phyloP scores from a whole-genome alignment of 1,140 invertebrate species.

The Macrobrachium nipponense region DNA sequence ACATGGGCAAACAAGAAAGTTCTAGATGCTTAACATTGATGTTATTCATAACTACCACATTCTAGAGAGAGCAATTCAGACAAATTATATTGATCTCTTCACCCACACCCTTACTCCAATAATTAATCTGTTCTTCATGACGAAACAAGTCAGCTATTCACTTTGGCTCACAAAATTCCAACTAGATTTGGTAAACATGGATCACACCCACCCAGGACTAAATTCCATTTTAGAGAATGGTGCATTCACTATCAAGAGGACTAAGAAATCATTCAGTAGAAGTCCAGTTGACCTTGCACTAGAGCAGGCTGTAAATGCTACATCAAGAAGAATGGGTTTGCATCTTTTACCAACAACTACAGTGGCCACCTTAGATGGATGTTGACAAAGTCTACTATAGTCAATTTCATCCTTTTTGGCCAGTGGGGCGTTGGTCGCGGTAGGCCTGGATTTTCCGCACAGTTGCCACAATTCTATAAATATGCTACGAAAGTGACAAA shows the following conservation, averaged over 20 bases:
- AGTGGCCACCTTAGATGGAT: constrained; percentile 18
- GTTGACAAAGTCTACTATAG: constrained; percentile 19
- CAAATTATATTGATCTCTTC: constrained; percentile 1
- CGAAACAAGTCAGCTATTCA: not conserved
- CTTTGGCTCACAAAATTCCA: constrained; percentile 1
- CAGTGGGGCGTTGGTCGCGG: too few species aligned
- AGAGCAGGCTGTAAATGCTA: constrained; percentile 15
- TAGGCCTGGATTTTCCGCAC: too few species aligned
- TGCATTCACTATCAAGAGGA: constrained; percentile 2
- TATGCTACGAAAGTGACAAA: too few species aligned
- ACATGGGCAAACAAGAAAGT: not conserved
- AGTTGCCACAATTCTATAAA: too few species aligned
- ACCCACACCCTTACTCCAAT: constrained; percentile 8
- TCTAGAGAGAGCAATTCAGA: constrained; percentile 5
- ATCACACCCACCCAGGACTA: constrained; percentile 6
- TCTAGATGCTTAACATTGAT: constrained; percentile 15
- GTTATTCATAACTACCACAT: constrained; percentile 7
- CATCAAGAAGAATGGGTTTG: constrained; percentile 2
- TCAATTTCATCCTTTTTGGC: too few species aligned
- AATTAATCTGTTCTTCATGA: constrained; percentile 5
- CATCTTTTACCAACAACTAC: constrained; percentile 16
- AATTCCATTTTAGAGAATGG: constrained; percentile 11
- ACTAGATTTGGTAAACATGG: constrained; percentile 14
- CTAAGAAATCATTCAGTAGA: constrained; percentile 10
- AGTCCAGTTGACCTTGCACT: not conserved